Evolutionary conservation across 2,888 invertebrate species (phyloP), one percentile per base, ranked within the genome.

Genomic region (Pristionchus japonicus): DNA sequence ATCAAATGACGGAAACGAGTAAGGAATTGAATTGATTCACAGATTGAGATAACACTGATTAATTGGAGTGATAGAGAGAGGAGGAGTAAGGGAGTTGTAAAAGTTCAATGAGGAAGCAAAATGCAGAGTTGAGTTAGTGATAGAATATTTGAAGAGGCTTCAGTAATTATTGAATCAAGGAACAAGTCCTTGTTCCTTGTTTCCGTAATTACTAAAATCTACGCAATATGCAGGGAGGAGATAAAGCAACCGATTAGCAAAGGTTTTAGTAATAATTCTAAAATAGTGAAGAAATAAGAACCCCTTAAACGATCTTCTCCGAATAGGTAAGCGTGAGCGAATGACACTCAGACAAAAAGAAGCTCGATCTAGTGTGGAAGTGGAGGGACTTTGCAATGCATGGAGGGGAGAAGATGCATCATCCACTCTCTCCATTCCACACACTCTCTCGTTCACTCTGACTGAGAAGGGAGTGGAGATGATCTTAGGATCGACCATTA

Each of bases 291-390:
- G 40, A n/a, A 74, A 34, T 9, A 67, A 67, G 67, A 67, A 34
- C 31, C 31, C 11, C 9, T 23, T 57, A 57, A 57, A 57, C 57
- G 23, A 57, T 57, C n/a, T n/a, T 1, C 6, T 4, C n/a, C 1
- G 57, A 57, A 67, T 67, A 27, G 34, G 64, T 67, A 34, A 67
- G 15, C 31, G 31, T 13, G 64, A 31, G 64, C 27, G 34, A 34
- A 67, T 31, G 31, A 67, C 34, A 52, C 43, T n/a, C n/a, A n/a
- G 15, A 57, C 67, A 67, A 67, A 40, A 40, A 74, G 74, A 74
- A 74, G 64, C 64, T 57, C 57, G 57, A 74, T 74, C 37, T n/a
- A 74, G 74, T 74, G 17, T 67, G 67, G 34, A 34, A n/a, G 23
- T 20, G 20, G 61, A 15, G 23, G 9, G 74, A 74, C 74, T 74